Percentiles rank a stretch among this genome's conserved stretches.
phyloP scores from a whole-genome alignment of 2,888 invertebrate species.

The Abscondita cerata region DNA sequence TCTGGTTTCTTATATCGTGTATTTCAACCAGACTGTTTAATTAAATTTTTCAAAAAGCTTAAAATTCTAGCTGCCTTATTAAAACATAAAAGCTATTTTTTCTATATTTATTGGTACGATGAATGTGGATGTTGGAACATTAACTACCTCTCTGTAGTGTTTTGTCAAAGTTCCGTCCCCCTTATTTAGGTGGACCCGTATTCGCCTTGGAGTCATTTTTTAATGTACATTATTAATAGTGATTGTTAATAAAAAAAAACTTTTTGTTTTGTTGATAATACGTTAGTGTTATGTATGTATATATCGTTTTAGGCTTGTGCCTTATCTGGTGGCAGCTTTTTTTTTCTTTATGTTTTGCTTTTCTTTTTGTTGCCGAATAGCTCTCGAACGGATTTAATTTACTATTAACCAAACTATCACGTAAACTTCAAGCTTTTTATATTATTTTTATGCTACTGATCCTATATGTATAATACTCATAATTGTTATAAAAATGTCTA shows the following conservation, averaged over 20 bases:
- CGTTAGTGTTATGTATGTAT: background rate
- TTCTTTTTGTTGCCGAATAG: constrained; percentile 21
- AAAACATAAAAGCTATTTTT: constrained; percentile 6
- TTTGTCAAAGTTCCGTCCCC: background rate
- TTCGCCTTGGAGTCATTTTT: background rate
- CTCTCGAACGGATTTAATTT: constrained; percentile 25
- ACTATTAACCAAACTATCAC: background rate
- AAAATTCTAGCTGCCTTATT: constrained; percentile 11
- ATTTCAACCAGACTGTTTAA: constrained; percentile 26
- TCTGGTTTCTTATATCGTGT: constrained; percentile 53
- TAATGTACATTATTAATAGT: constrained; percentile 1
- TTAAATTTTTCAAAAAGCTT: background rate
- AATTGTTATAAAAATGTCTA: constrained; percentile 1
- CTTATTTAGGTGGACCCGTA: background rate
- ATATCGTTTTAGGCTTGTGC: background rate
- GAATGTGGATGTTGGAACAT: background rate
- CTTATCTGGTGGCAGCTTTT: constrained; percentile 15
- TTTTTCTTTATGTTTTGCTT: constrained; percentile 10
- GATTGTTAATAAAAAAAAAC: no score
- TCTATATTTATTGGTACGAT: background rate
- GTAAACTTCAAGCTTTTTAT: background rate
- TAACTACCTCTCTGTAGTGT: constrained; percentile 1
- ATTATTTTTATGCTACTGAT: constrained; percentile 11
- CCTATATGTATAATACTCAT: background rate
- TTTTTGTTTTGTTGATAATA: no score